Conservation (phyloP, 2,797 vertebrate genomes). For the Myotis findleyi region DNA sequence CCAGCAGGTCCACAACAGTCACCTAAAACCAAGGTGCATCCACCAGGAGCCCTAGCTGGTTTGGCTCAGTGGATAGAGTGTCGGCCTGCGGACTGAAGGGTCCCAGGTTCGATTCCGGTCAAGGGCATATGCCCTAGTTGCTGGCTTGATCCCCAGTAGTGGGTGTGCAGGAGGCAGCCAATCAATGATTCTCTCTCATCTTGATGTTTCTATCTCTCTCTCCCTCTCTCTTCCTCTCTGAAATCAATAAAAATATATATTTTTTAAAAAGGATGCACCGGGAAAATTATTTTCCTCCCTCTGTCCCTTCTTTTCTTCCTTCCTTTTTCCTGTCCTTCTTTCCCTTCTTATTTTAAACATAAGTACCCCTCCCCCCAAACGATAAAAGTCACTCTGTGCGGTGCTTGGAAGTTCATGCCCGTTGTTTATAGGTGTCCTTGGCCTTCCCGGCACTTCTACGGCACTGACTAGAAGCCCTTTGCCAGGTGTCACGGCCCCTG, state of each 20-base stretch:
- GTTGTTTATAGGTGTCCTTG: neutral
- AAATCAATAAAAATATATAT: too few species aligned
- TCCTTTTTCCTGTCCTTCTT: neutral
- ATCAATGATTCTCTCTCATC: too few species aligned
- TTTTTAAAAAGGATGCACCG: neutral
- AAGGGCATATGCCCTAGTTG: too few species aligned
- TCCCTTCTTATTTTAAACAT: neutral
- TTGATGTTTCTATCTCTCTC: too few species aligned
- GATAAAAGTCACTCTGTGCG: neutral
- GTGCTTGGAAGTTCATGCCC: neutral
- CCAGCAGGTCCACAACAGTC: neutral
- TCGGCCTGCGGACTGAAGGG: too few species aligned
- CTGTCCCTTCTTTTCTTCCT: neutral
- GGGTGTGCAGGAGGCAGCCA: too few species aligned
- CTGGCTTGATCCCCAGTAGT: too few species aligned
- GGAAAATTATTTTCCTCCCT: neutral
- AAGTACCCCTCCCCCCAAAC: neutral
- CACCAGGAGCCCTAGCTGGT: neutral
- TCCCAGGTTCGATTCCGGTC: too few species aligned
- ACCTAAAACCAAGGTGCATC: neutral
- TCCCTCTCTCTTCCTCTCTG: too few species aligned
- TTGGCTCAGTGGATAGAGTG: too few species aligned
- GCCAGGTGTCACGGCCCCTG: neutral
- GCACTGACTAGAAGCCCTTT: neutral
- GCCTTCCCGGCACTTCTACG: neutral